These are phyloP conservation scores for Cynodonichthys magdalenae DNA, from an alignment of 2,797 vertebrate genomes.

Conservation along the genomic window DNA sequence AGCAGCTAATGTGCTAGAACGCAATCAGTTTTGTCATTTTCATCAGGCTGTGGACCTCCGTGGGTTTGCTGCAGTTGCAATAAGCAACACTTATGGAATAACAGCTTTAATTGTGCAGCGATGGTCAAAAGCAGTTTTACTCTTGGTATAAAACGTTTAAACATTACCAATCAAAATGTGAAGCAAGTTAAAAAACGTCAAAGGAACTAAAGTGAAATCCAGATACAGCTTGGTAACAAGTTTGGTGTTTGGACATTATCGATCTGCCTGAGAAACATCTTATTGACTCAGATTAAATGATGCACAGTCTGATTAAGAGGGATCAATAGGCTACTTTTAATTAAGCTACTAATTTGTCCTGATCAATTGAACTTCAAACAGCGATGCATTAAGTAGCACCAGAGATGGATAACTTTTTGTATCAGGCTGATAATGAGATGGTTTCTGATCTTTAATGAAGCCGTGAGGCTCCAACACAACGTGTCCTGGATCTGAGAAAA, in stretches of 20 bases:
- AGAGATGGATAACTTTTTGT: background rate
- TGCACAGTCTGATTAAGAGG: slow-evolving; percentile 21
- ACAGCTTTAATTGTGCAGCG: too few relatives aligned
- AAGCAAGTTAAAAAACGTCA: too few relatives aligned
- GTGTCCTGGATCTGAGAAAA: background rate
- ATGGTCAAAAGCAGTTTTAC: background rate
- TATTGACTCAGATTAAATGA: slow-evolving; percentile 27
- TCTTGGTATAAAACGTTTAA: background rate
- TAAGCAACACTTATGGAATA: background rate
- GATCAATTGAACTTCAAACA: slow-evolving; percentile 18
- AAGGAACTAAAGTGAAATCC: too few relatives aligned
- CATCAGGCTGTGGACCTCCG: background rate
- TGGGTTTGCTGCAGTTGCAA: background rate
- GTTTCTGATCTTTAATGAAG: slow-evolving; percentile 23
- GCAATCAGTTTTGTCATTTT: background rate
- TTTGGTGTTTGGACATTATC: slow-evolving; percentile 12
- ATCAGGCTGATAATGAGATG: background rate
- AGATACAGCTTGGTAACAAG: background rate
- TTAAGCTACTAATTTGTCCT: slow-evolving; percentile 23
- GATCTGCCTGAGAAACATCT: slow-evolving; percentile 10
- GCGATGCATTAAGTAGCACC: background rate
- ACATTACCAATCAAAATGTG: too few relatives aligned
- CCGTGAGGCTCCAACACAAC: slow-evolving; percentile 1
- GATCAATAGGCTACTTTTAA: slow-evolving; percentile 12
- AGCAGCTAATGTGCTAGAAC: background rate